Percentiles rank a stretch among this genome's conserved stretches.
Evolutionary conservation across 2,797 vertebrate species (phyloP).

Genomic region (Mus spretus): DNA sequence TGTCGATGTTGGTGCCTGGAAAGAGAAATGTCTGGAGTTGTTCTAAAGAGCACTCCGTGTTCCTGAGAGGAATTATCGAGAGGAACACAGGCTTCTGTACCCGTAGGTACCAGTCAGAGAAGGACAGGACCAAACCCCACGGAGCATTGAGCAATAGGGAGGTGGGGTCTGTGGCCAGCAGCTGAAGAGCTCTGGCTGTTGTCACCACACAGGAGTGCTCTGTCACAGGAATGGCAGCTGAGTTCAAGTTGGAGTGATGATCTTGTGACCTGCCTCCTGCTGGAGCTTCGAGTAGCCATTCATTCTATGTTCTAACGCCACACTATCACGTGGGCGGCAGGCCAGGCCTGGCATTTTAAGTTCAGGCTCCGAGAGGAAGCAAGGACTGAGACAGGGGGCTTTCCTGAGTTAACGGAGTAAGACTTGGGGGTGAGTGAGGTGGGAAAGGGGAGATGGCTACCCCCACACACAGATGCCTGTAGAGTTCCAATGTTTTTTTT

Average conservation of each 20-base stretch:
- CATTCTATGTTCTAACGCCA: neutral
- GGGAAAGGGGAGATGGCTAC: neutral
- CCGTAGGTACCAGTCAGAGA: accelerated
- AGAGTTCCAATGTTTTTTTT: neutral
- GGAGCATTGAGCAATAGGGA: accelerated
- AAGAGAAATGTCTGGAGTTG: neutral
- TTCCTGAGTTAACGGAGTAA: neutral
- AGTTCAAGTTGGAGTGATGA: neutral
- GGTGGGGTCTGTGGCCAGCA: accelerated
- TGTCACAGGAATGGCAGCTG: neutral
- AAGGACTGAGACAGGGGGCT: neutral
- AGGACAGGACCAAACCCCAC: accelerated
- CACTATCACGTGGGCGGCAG: neutral
- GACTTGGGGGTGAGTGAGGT: neutral
- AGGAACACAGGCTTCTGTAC: accelerated
- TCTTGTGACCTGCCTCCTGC: neutral
- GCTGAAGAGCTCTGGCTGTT: accelerated
- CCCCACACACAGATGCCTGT: neutral
- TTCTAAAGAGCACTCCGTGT: neutral
- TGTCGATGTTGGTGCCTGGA: neutral
- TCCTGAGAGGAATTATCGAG: neutral
- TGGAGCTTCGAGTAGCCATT: accelerated
- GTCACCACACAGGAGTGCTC: accelerated
- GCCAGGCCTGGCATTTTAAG: neutral
- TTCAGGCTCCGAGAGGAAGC: neutral